Conservation (phyloP, 1,140 invertebrate species). For the Neoseiulus cucumeris region DNA sequence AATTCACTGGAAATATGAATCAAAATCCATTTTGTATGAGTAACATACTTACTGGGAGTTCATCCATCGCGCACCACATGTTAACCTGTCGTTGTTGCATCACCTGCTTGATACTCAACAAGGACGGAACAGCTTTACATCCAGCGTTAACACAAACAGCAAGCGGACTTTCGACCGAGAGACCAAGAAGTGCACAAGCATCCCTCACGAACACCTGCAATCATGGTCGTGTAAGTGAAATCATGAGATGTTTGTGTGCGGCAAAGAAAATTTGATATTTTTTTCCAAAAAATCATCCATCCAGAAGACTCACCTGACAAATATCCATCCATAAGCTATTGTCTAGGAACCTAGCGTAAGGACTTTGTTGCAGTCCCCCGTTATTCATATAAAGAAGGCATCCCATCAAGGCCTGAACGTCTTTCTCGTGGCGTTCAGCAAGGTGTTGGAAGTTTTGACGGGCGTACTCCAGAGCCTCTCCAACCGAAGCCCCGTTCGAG, state of each 20-base stretch:
- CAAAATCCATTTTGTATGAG: slow-evolving; percentile 7
- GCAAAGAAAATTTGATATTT: no score
- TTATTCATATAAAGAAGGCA: slow-evolving; percentile 48
- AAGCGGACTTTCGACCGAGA: slow-evolving; percentile 64
- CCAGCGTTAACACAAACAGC: slow-evolving; percentile 66
- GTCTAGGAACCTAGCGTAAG: slow-evolving; percentile 55
- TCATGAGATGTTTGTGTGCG: no score
- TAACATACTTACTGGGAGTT: slow-evolving; percentile 56
- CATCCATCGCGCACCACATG: slow-evolving; percentile 86
- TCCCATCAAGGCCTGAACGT: slow-evolving; percentile 69
- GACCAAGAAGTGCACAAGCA: slow-evolving; percentile 68
- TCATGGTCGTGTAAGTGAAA: no score
- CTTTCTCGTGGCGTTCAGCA: slow-evolving; percentile 55
- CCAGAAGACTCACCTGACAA: slow-evolving; percentile 45
- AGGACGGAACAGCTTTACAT: slow-evolving; percentile 70
- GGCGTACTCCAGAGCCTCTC: slow-evolving; percentile 65
- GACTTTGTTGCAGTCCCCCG: slow-evolving; percentile 45
- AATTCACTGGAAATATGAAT: slow-evolving; percentile 11
- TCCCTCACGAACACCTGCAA: slow-evolving; percentile 57
- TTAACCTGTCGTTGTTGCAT: slow-evolving; percentile 87
- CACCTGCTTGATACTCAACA: slow-evolving; percentile 82
- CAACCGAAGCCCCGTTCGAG: slow-evolving; percentile 42
- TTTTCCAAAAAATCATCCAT: no score
- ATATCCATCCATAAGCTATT: slow-evolving; percentile 59
- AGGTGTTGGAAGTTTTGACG: slow-evolving; percentile 61